phyloP scores from a whole-genome alignment of 2,113 vertebrate species.

The Calidris pugnax region DNA sequence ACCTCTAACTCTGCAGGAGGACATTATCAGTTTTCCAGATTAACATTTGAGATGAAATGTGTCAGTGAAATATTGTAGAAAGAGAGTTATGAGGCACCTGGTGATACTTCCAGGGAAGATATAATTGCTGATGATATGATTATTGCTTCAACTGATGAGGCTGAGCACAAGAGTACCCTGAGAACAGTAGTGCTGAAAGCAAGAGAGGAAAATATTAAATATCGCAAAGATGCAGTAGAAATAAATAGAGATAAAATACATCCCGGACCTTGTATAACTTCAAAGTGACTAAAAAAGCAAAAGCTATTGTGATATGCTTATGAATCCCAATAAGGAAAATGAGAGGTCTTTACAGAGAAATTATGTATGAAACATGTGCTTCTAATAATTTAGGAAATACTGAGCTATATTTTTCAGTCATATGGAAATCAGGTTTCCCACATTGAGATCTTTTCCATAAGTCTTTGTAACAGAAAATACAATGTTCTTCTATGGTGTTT shows the following conservation, averaged over 20 bases:
- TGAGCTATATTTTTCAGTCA: not conserved
- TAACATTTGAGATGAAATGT: slow-evolving; percentile 50
- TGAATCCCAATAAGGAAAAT: not conserved
- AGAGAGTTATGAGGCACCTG: slow-evolving; percentile 45
- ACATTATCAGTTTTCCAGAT: slow-evolving; percentile 31
- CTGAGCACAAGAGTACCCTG: not conserved
- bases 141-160: slow-evolving; percentile 43
- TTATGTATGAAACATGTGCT: not conserved
- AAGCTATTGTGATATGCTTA: not conserved
- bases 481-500: not conserved
- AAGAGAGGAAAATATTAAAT: slow-evolving; percentile 1
- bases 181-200: not conserved
- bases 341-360: not conserved
- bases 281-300: not conserved
- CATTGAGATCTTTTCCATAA: not conserved
- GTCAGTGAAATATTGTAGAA: slow-evolving; percentile 47
- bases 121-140: slow-evolving; percentile 42
- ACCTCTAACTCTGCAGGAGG: not conserved
- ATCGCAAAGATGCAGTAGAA: not conserved
- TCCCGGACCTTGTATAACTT: not conserved
- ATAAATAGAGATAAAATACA: slow-evolving; percentile 1
- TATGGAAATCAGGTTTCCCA: not conserved
- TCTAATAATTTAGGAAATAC: not conserved
- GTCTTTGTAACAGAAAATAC: not conserved
- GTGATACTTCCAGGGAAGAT: not conserved